These are phyloP conservation scores for Zonotrichia leucophrys DNA, from an alignment of 2,113 vertebrate genomes.

Conservation along the genomic window DNA sequence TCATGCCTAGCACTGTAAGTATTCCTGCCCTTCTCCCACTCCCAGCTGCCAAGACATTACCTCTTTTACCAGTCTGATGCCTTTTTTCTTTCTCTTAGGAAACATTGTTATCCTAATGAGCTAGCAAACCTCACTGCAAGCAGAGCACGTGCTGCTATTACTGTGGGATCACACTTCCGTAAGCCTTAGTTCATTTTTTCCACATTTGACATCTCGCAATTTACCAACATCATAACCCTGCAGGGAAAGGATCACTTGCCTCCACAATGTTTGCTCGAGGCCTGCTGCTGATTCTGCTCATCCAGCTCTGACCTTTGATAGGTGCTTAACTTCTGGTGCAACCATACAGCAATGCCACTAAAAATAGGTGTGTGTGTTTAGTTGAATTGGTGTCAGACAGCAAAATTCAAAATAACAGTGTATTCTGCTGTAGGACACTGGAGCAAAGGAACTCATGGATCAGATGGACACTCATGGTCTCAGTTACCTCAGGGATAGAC, in stretches of 20 bases:
- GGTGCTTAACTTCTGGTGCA: neutral
- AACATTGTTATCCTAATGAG: neutral
- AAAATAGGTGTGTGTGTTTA: neutral
- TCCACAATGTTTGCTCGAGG: neutral
- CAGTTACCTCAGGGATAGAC: neutral
- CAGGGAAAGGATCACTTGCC: neutral
- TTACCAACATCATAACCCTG: neutral
- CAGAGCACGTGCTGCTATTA: neutral
- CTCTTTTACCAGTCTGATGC: neutral
- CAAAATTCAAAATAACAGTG: neutral
- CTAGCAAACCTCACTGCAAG: neutral
- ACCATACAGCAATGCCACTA: neutral
- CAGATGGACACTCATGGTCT: neutral
- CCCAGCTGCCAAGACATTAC: neutral
- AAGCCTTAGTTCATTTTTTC: neutral
- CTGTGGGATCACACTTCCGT: neutral
- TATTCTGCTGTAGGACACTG: neutral
- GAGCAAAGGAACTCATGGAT: neutral
- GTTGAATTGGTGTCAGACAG: neutral
- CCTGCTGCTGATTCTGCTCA: neutral
- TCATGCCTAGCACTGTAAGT: rapidly evolving
- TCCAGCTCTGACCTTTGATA: neutral
- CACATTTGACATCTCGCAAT: neutral
- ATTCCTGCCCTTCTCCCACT: neutral
- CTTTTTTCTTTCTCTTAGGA: neutral